Percentiles rank a stretch among this genome's conserved stretches.
Evolutionary conservation across 2,888 invertebrate species (phyloP).

Genomic region (Leucoma salicis): DNA sequence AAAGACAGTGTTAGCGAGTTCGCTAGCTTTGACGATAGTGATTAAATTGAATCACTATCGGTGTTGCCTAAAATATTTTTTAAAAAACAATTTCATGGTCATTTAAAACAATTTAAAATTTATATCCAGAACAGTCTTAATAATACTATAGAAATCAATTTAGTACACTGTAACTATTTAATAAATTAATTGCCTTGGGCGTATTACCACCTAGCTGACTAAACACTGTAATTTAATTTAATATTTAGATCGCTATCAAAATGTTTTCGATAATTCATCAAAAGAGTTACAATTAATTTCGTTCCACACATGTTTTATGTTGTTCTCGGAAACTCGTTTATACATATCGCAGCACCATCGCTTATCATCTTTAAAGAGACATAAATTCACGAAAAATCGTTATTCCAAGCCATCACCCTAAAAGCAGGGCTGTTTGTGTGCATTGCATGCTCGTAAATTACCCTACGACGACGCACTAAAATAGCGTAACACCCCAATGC

Average conservation of each 20-base stretch:
- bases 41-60: too few species aligned
- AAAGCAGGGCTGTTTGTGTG: slow-evolving; percentile 61
- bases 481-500: slow-evolving; percentile 78
- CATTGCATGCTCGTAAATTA: slow-evolving; percentile 76
- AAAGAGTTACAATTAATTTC: slow-evolving; percentile 25
- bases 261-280: slow-evolving; percentile 16
- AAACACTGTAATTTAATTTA: slow-evolving; percentile 42
- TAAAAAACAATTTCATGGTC: too few species aligned
- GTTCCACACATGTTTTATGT: slow-evolving; percentile 27
- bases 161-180: slow-evolving; percentile 12
- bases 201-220: slow-evolving; percentile 28
- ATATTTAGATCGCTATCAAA: slow-evolving; percentile 39
- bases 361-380: slow-evolving; percentile 53
- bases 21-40: too few species aligned
- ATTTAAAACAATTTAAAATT: too few species aligned
- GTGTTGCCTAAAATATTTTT: too few species aligned
- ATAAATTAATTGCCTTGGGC: slow-evolving; percentile 33
- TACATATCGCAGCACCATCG: slow-evolving; percentile 29
- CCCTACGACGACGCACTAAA: slow-evolving; percentile 72
- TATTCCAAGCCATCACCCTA: slow-evolving; percentile 68
- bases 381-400: slow-evolving; percentile 66
- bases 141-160: slow-evolving; percentile 27
- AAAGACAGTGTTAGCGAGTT: too few species aligned
- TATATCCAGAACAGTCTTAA: too few species aligned
- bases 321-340: slow-evolving; percentile 17